Base-by-base conservation (phyloP, 2,888 invertebrate genomes). In the Bombylius major region DNA sequence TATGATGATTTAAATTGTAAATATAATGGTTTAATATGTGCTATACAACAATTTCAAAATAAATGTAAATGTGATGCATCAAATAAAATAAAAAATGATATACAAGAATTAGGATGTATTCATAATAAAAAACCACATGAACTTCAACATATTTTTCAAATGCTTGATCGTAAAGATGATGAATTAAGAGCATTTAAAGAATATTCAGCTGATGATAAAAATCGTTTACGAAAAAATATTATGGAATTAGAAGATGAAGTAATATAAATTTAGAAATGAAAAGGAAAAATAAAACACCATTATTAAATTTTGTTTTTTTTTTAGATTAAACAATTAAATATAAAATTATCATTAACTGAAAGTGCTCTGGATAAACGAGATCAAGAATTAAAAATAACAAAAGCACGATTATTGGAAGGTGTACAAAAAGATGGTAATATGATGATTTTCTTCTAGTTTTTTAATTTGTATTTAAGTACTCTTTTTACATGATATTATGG, bases 311-410 rank as follows among this genome's bases (percentile, higher is more conserved):
- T 33, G 11, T n/a, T 42, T 12, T 55, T 53, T 54, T 54, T 47
- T 14, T 47, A 61, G 57, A 51, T 59, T 12, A 61, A 57, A 34
- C 52, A 59, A 52, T 55, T 56, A 39, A 52, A 60, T 54, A 55
- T 56, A 31, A 56, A 58, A 54, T 59, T 56, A 39, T 52, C 55
- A 33, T 7, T 59, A 7, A 51, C 59, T 1, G 59, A 62, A 53
- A 59, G 55, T 32, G 48, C 57, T 4, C 42, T 60, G 1, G 53
- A 54, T 7, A 60, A 61, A 11, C 56, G 55, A 4, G 57, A 60
- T 12, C 55, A 62, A 13, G 62, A 62, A 34, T 33, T 62, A 3
- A 46, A 47, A 6, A 42, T 31, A 2, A 44, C 53, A 13, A 57
- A 56, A n/a, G 53, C 50, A 11, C 57, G 56, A 52, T 7, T 59